A percentile compares a stretch with the other conserved stretches of the same genome.
Conservation (phyloP, 2,888 invertebrate species). For the Zaprionus lineosus region DNA sequence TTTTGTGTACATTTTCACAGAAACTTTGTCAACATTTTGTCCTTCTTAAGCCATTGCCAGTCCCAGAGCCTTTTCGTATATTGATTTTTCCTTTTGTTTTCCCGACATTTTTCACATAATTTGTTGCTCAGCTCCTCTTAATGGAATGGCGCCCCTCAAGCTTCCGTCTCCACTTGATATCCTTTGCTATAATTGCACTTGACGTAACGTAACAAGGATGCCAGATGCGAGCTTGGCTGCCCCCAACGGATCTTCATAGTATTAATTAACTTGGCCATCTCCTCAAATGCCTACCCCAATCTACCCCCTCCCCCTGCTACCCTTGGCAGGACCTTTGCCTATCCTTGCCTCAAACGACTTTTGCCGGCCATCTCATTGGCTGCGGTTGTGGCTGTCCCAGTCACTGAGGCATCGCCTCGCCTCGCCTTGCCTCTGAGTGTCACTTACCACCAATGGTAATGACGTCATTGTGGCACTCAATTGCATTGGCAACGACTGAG, state of each 20-base stretch:
- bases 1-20: too few relatives aligned
- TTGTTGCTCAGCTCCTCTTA: conserved; percentile 35
- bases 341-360: conserved; percentile 44
- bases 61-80: conserved; percentile 26
- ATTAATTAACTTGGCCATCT: conserved; percentile 73
- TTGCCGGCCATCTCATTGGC: conserved; percentile 47
- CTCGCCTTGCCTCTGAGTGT: conserved; percentile 46
- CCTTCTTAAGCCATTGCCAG: conserved; percentile 5
- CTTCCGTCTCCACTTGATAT: conserved; percentile 52
- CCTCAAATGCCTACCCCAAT: neutral
- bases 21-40: conserved; percentile 60
- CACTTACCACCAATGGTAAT: conserved; percentile 64
- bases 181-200: conserved; percentile 69
- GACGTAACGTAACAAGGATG: conserved; percentile 44
- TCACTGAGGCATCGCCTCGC: too few relatives aligned
- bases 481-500: conserved; percentile 17
- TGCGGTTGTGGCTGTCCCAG: conserved; percentile 25
- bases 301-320: neutral
- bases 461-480: conserved; percentile 65
- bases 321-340: conserved; percentile 11
- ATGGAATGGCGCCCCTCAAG: conserved; percentile 8
- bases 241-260: conserved; percentile 24
- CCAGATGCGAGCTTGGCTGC: neutral
- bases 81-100: conserved; percentile 52
- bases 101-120: conserved; percentile 43